phyloP scores from a whole-genome alignment of 2,888 invertebrate species.

The Mythimna ferrago region DNA sequence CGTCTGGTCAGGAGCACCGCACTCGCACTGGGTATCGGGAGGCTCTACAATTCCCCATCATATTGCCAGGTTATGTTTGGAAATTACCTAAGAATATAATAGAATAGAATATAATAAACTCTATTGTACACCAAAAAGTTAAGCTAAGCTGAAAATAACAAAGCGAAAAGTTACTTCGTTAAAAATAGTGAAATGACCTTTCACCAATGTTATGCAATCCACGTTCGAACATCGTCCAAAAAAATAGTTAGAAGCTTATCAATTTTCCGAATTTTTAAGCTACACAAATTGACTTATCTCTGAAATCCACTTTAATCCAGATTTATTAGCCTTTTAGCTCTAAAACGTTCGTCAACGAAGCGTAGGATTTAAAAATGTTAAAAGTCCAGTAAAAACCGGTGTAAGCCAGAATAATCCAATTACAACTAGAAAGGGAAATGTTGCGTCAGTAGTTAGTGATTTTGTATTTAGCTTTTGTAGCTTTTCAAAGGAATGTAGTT shows the following conservation, averaged over 20 bases:
- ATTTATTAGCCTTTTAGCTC: constrained; percentile 34
- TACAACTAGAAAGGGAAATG: constrained; percentile 36
- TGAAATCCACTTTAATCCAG: constrained; percentile 31
- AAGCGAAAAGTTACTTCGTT: background rate
- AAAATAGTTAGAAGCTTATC: constrained; percentile 5
- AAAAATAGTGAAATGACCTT: constrained; percentile 13
- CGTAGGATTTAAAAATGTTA: constrained; percentile 20
- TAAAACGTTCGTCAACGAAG: constrained; percentile 36
- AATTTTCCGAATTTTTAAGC: constrained; percentile 9
- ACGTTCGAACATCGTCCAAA: background rate
- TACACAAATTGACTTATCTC: constrained; percentile 27
- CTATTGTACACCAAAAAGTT: no score
- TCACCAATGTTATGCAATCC: constrained; percentile 10
- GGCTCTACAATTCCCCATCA: no score
- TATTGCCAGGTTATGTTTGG: no score
- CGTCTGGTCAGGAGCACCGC: no score
- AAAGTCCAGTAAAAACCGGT: constrained; percentile 36
- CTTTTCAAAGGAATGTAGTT: constrained; percentile 14
- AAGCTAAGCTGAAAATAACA: background rate
- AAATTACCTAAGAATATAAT: no score
- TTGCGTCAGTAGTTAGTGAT: constrained; percentile 51
- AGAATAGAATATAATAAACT: background rate
- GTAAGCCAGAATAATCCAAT: constrained; percentile 64
- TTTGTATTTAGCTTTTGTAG: constrained; percentile 16
- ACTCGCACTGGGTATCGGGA: no score